Evolutionary conservation across 2,113 vertebrate genomes (phyloP).

Genomic region (Drymodes brunneopygia): DNA sequence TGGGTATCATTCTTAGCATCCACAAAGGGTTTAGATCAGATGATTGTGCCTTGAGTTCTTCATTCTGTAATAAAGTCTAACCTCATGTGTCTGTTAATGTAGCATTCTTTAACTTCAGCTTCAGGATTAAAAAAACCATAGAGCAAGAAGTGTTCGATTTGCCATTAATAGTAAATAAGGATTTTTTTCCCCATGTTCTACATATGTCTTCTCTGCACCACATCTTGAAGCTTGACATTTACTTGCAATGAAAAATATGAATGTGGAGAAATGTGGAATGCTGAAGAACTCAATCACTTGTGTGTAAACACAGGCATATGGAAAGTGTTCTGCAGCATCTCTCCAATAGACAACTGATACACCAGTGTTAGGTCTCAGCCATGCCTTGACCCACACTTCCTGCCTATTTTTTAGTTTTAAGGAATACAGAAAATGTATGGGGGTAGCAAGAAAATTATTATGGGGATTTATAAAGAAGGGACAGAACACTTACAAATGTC

Average conservation of each 20-base stretch:
- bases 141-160: background rate
- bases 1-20: background rate
- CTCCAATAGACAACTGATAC: background rate
- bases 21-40: background rate
- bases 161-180: background rate
- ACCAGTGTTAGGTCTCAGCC: background rate
- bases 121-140: background rate
- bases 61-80: background rate
- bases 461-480: background rate
- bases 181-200: background rate
- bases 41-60: background rate
- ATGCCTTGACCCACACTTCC: background rate
- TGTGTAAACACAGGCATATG: background rate
- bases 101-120: background rate
- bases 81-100: background rate
- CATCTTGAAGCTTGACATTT: background rate
- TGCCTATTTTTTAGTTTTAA: background rate
- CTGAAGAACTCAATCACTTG: background rate
- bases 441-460: background rate
- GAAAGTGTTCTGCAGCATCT: background rate
- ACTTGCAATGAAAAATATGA: background rate
- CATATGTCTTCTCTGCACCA: rapidly evolving
- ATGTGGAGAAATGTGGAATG: background rate
- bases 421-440: background rate
- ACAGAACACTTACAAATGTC: background rate